Evolutionary conservation across 1,140 invertebrate species (phyloP).

Genomic region (Heliconius hermathena): DNA sequence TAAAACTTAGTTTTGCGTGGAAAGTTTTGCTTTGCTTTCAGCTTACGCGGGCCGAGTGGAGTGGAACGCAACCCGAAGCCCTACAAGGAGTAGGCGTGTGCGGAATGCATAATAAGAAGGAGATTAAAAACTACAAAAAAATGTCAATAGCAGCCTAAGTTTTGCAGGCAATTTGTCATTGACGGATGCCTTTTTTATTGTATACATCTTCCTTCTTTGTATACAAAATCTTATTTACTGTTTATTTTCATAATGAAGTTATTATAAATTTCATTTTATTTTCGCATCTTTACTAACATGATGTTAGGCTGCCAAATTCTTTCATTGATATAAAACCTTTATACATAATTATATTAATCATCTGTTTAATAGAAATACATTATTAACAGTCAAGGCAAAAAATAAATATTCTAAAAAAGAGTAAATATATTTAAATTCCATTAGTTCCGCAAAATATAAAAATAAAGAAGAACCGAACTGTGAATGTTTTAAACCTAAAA

Average conservation of each 20-base stretch:
- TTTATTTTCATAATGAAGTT: no score
- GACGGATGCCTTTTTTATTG: slow-evolving; percentile 26
- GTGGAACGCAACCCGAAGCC: slow-evolving; percentile 67
- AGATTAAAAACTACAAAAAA: slow-evolving; percentile 80
- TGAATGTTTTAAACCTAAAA: neutral
- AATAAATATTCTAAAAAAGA: no score
- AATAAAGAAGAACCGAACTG: neutral
- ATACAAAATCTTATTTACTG: neutral
- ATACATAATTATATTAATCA: no score
- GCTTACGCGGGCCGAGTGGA: slow-evolving; percentile 66
- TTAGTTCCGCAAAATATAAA: neutral
- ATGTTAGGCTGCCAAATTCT: no score
- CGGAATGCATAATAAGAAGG: slow-evolving; percentile 78
- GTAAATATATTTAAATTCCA: no score
- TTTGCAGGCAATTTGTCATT: slow-evolving; percentile 23
- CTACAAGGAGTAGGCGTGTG: slow-evolving; percentile 79
- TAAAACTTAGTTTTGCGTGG: slow-evolving; percentile 74
- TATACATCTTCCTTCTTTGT: neutral
- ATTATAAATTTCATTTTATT: no score
- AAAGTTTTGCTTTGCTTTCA: slow-evolving; percentile 76
- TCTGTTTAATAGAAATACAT: no score
- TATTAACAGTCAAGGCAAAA: no score
- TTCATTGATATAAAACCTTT: no score
- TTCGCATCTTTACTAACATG: no score
- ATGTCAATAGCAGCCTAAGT: slow-evolving; percentile 67